Base-by-base conservation (phyloP, 2,797 vertebrate genomes). In the Steatocranus sp. region DNA sequence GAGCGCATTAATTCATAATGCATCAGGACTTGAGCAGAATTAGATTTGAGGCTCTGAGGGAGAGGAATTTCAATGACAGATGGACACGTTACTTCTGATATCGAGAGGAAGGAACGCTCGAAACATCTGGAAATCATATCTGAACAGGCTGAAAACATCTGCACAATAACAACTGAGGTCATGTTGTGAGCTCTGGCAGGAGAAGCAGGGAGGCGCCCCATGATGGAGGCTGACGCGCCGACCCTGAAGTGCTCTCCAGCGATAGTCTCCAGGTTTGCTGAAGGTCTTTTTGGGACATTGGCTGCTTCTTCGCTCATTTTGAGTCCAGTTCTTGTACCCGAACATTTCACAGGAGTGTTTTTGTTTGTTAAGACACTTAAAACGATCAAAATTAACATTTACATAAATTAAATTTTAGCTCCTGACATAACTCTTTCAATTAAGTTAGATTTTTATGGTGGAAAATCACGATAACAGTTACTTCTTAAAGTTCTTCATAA, bases 361-460 rank as follows among this genome's bases (percentile, higher is more conserved):
- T 9, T 41, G 20, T 41, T 41, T 1, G 0, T 66, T 23, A 15
- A 53, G 25, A 30, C 0, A 41, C 61, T 41, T 41, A 18, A 34
- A 61, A 61, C 10, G 1, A 61, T 61, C 17, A 61, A 61, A 0
- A 34, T 56, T 0, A 56, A 56, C 15, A 56, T 58, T 11, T 1
- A 11, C 15, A 11, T 58, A 0, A 34, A 58, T 58, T 17, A 58
- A 1, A n/a, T 1, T 58, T 58, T 3, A n/a, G 9, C 10, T 58
- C 6, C 5, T 58, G 54, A 58, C 0, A 2, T 11, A 58, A 58
- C 1, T 32, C 27, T 0, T 4, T 34, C 30, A n/a, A 18, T 3
- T 1, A 0, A 0, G 30, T 61, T 1, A n/a, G 30, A 34, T n/a
- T 61, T 11, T 11, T 11, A 41, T 14, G 38, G 11, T 41, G 11